Evolutionary conservation across 2,797 vertebrate genomes (phyloP).

Genomic region (Neoniphon sammara): DNA sequence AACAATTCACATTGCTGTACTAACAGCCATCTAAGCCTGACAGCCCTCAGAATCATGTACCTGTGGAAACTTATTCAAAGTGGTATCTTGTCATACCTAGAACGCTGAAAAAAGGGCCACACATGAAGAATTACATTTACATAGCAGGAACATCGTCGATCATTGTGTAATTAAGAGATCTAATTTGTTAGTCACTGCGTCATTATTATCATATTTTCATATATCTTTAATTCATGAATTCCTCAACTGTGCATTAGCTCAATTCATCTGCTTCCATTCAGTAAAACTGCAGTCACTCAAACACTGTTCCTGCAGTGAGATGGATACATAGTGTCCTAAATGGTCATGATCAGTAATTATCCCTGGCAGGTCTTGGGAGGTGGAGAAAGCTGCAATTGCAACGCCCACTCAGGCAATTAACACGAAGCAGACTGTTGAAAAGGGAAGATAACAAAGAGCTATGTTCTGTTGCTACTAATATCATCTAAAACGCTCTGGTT

Average conservation of each 20-base stretch:
- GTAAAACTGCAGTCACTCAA: constrained; percentile 6
- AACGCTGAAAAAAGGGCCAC: not conserved
- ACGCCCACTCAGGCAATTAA: constrained; percentile 34
- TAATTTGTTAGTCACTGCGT: not conserved
- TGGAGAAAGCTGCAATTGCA: constrained; percentile 12
- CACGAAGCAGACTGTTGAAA: constrained; percentile 1
- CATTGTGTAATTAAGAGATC: not conserved
- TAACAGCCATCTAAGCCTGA: not conserved
- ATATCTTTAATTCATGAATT: not conserved
- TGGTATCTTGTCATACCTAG: not conserved
- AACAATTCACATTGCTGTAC: too few species aligned
- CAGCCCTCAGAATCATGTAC: not conserved
- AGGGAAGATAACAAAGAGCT: not conserved
- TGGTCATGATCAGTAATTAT: constrained; percentile 15
- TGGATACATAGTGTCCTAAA: not conserved
- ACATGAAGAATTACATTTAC: too few species aligned
- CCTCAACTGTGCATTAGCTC: not conserved
- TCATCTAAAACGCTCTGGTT: not conserved
- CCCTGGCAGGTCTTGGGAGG: constrained; percentile 6
- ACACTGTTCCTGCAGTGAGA: not conserved
- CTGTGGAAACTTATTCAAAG: too few species aligned
- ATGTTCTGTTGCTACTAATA: not conserved
- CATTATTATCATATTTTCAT: not conserved
- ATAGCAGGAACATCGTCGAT: too few species aligned
- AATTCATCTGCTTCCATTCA: constrained; percentile 5